Base-by-base conservation (phyloP, 2,797 vertebrate species). In the Argyrosomus regius region DNA sequence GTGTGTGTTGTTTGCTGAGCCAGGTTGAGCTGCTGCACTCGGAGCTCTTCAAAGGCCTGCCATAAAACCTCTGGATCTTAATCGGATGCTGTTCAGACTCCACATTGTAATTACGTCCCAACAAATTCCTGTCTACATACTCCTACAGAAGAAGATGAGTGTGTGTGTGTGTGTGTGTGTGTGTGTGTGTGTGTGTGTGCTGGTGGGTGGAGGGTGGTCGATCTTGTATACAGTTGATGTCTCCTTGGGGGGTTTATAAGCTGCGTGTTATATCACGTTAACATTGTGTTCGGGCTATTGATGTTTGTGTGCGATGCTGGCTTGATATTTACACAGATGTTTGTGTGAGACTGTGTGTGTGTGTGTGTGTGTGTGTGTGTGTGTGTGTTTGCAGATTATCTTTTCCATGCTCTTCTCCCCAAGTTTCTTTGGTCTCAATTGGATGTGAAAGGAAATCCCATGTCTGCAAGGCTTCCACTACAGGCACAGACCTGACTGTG, bases 391-490 rank as follows among this genome's bases (percentile, higher is more conserved):
- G 54, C 52, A 46, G 80, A 72, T 89, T 88, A 87, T 87, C 82
- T 84, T 35, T 61, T 84, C 59, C 81, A 82, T 61, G 77, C 85
- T 80, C 86, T 87, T 85, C 86, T 83, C 81, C 81, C 83, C 72
- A 81, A 86, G 85, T 91, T 86, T 82, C 87, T 90, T 89, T 90
- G 78, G 88, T 92, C 88, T 90, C 85, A 80, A 86, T 89, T 90
- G 89, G 85, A 88, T 85, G 82, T 92, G 87, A 92, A 91, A 93
- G 90, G 92, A 93, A 91, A 89, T 91, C 90, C 85, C 81, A 79
- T 89, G 89, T 94, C 89, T 91, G 84, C 67, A 57, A 81, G 78
- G 87, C 90, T 91, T 91, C 91, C 90, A 91, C 87, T 85, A 48
- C 90, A 91, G 88, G 87, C 85, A 52, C 59, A 78, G 76, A 79